These are phyloP conservation scores for Platyscapa corneri DNA, from an alignment of 1,140 invertebrate species.

Conservation along the genomic window DNA sequence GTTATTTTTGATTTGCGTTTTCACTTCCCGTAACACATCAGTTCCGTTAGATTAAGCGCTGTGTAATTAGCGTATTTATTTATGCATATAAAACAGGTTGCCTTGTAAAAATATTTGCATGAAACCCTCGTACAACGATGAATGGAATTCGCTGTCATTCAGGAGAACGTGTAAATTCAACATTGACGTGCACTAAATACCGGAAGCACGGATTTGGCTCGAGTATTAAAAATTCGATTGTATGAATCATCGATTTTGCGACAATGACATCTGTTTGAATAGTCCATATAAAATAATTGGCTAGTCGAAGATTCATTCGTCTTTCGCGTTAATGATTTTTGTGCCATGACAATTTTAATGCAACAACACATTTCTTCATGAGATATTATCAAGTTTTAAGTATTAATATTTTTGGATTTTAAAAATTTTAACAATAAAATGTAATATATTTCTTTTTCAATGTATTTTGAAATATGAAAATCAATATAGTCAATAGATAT, in stretches of 20 bases:
- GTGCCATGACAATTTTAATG: background rate
- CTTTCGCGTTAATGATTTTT: background rate
- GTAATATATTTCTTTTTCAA: too few species aligned
- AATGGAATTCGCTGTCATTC: constrained; percentile 2
- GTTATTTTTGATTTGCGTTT: background rate
- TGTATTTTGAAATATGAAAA: too few species aligned
- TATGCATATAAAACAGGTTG: constrained; percentile 9
- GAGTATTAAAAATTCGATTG: constrained; percentile 4
- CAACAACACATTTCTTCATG: too few species aligned
- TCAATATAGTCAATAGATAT: too few species aligned
- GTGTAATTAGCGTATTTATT: constrained; percentile 9
- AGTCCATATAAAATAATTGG: background rate
- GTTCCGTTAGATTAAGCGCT: background rate
- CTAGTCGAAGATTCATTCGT: background rate
- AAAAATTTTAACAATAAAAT: too few species aligned
- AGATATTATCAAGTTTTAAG: too few species aligned
- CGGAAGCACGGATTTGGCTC: background rate
- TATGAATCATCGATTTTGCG: background rate
- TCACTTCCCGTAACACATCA: background rate
- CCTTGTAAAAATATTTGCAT: background rate
- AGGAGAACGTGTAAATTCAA: background rate
- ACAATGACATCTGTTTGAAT: background rate
- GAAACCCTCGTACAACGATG: background rate
- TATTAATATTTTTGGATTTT: too few species aligned
- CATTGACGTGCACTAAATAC: constrained; percentile 2